These are phyloP conservation scores for Malurus cyaneus DNA, from an alignment of 2,113 vertebrate species.

Conservation along the genomic window DNA sequence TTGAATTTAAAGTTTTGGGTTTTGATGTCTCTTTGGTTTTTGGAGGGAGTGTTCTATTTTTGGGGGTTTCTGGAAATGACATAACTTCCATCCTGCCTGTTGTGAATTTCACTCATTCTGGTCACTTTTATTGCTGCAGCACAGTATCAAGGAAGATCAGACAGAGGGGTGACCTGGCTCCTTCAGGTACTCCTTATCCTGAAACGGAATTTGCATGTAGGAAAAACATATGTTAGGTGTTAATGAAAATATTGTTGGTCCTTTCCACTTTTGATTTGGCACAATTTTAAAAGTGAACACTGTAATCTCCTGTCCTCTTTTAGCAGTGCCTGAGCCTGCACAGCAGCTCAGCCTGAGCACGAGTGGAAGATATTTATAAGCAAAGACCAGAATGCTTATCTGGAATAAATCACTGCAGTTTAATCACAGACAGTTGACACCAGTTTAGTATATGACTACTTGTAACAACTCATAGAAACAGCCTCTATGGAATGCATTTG, in stretches of 20 bases:
- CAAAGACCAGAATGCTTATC: not conserved
- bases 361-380: not conserved
- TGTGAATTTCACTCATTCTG: not conserved
- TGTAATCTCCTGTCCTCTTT: not conserved
- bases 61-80: not conserved
- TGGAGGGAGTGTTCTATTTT: not conserved
- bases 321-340: not conserved
- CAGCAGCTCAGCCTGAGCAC: not conserved
- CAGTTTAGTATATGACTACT: not conserved
- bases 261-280: not conserved
- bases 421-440: not conserved
- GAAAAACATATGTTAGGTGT: not conserved
- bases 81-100: not conserved
- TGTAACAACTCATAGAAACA: not conserved
- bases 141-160: not conserved
- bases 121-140: not conserved
- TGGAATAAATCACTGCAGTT: not conserved
- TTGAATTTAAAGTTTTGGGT: not conserved
- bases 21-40: not conserved
- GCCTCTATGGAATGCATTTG: not conserved
- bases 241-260: not conserved
- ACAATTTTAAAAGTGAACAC: not conserved
- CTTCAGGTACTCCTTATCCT: not conserved
- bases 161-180: not conserved
- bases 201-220: not conserved